Base-by-base conservation (phyloP, 2,113 vertebrate genomes). In the Eleginops maclovinus region DNA sequence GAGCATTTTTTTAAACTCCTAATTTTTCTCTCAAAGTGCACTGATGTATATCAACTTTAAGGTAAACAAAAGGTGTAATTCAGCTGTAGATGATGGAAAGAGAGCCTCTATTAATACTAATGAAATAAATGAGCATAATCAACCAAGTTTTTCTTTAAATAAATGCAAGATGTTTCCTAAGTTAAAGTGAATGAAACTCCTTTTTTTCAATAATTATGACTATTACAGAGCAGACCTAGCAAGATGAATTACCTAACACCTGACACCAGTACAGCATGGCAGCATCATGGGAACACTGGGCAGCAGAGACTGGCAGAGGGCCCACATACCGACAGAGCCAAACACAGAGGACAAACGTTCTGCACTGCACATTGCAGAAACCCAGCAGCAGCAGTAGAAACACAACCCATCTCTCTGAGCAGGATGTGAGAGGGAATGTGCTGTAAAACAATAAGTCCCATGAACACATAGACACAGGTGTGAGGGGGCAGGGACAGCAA, bases 321-420 rank as follows among this genome's bases (percentile, higher is more conserved):
- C 15, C 46, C 5, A 47, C 46, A 47, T 47, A 17, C 17, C 5
- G 17, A 19, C 46, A 7, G 46, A 47, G 46, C 31, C 31, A 47
- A 1, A 47, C 36, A 61, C 9, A 61, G 41, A 78, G 41, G 63
- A 21, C 40, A 59, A 76, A 67, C 62, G 64, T 60, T 24, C 46
- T n/a, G 10, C 40, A 76, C n/a, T 31, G 36, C 4, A 15, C 24
- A 43, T 49, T 22, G 79, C n/a, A 28, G 31, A 31, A 5, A 31
- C 31, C 31, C 56, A 24, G 71, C 71, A 24, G 36, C 59, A 22
- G 59, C 1, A 46, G 8, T 15, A 17, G 2, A 46, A 41, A 24
- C n/a, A 10, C 9, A 31, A 46, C 43, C 46, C 11, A 28, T 67
- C 26, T 62, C 15, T 22, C 44, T 0, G 26, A 36, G 22, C 43